Base-by-base conservation (phyloP, 2,797 vertebrate species). In the Pachyuromys duprasi region DNA sequence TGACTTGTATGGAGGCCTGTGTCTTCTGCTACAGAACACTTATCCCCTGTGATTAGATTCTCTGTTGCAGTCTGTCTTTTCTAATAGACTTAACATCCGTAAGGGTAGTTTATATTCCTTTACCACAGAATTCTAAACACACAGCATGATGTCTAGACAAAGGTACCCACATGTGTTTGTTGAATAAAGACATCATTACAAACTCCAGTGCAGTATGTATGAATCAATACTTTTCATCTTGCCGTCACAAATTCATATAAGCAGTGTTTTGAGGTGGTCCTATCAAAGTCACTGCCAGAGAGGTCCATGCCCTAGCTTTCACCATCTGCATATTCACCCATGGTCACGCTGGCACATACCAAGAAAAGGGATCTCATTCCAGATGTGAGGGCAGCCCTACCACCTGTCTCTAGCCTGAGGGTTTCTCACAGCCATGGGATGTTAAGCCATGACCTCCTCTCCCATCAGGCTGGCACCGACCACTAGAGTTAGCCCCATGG, bases 101-200 rank as follows among this genome's bases (percentile, higher is more conserved):
- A 26, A 36, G 8, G 28, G 14, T 28, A 94, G 18, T 89, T 36
- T 39, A 17, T 11, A 2, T 65, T 65, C 18, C 17, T 33, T 94
- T 36, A 49, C 28, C 62, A 79, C 5, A 70, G 42, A 94, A 95
- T 45, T 79, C 49, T 36, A 78, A 94, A 69, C 45, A 78, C 4
- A 8, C 1, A 65, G 63, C 45, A 74, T 8, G 65, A 67, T 33
- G 8, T 82, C 87, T 94, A 63, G 42, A 76, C 39, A 55, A 92
- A 95, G 70, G 9, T 8, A 36, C 69, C 1, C 14, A 28, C 83
- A 78, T 33, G 45, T 55, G 36, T 12, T 69, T 91, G 49, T 39
- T 89, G 17, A 93, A 86, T 82, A 62, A 90, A 94, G 63, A 75
- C 36, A 93, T 89, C 11, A 80, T 81, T 80, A 63, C n/a, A n/a